These are phyloP conservation scores for Sandelia bainsii DNA, from an alignment of 2,797 vertebrate species.

Conservation along the genomic window DNA sequence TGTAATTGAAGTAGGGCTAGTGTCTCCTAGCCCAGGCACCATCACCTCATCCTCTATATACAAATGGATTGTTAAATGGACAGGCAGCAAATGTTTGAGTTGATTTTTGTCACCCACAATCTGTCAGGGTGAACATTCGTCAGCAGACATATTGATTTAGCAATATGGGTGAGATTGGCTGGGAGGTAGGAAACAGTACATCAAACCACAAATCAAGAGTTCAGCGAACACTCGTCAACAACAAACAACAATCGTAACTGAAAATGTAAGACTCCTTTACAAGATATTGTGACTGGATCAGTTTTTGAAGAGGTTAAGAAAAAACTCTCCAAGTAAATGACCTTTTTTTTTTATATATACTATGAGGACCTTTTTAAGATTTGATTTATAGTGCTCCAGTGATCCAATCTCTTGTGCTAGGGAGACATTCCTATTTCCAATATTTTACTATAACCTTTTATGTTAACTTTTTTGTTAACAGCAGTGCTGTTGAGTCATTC, in stretches of 20 bases:
- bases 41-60: constrained; percentile 67
- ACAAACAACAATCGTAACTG: constrained; percentile 36
- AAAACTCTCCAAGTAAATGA: not conserved
- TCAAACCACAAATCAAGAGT: constrained; percentile 81
- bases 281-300: constrained; percentile 1
- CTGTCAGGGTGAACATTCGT: constrained; percentile 79
- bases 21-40: constrained; percentile 39
- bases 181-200: constrained; percentile 77
- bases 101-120: constrained; percentile 79
- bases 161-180: constrained; percentile 82
- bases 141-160: constrained; percentile 83
- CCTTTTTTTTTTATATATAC: not conserved
- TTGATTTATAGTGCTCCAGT: not conserved
- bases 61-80: constrained; percentile 80
- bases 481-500: not conserved
- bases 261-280: constrained; percentile 16
- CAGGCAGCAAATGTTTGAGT: constrained; percentile 79
- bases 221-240: constrained; percentile 55
- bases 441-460: not conserved
- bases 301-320: not conserved
- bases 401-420: not conserved
- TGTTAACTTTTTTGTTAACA: not conserved
- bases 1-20: constrained; percentile 66
- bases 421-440: too few relatives aligned
- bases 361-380: not conserved